A percentile compares a stretch with the other conserved stretches of the same genome.
Conservation (phyloP, 2,888 invertebrate species). For the Bugula neritina region DNA sequence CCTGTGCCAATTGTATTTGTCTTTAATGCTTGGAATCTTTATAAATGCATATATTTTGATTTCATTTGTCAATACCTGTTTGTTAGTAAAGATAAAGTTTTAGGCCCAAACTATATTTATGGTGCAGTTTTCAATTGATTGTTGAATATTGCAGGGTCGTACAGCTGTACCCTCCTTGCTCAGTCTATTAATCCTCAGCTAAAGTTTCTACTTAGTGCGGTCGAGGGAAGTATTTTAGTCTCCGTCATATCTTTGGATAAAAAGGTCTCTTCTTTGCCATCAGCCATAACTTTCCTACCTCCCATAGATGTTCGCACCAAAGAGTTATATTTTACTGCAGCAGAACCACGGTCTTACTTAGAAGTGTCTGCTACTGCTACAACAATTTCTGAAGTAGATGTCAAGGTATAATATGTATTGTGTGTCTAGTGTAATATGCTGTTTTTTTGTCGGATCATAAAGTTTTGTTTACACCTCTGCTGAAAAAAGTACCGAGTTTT, state of each 20-base stretch:
- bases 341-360: neutral
- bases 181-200: slow-evolving; percentile 27
- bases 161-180: slow-evolving; percentile 37
- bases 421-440: neutral
- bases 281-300: slow-evolving; percentile 41
- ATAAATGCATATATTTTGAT: too few relatives aligned
- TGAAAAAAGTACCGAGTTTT: too few relatives aligned
- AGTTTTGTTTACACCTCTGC: too few relatives aligned
- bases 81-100: too few relatives aligned
- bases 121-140: too few relatives aligned
- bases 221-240: slow-evolving; percentile 36
- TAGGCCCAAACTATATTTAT: too few relatives aligned
- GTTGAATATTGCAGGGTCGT: slow-evolving; percentile 38
- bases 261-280: slow-evolving; percentile 35
- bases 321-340: slow-evolving; percentile 38
- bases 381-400: neutral
- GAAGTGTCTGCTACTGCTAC: neutral
- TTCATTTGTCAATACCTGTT: too few relatives aligned
- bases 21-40: too few relatives aligned
- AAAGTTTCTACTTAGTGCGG: slow-evolving; percentile 35
- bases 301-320: slow-evolving; percentile 43
- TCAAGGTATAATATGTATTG: slow-evolving; percentile 1
- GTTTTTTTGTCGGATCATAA: too few relatives aligned
- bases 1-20: too few relatives aligned
- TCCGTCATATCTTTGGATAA: slow-evolving; percentile 34